These are phyloP conservation scores for Chlorops oryzae DNA, from an alignment of 1,140 invertebrate genomes.

Conservation along the genomic window DNA sequence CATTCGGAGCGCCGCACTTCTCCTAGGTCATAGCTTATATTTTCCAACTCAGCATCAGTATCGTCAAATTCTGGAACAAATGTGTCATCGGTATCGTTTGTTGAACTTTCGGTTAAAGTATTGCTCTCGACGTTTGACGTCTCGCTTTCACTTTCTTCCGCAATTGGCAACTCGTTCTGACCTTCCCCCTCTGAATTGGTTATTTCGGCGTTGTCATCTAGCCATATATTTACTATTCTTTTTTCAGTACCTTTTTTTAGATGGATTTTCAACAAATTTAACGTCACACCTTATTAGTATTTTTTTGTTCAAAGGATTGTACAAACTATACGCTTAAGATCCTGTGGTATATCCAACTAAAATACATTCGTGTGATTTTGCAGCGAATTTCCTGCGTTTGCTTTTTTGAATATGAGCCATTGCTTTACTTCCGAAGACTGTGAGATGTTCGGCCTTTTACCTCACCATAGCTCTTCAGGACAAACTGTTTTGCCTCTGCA, in stretches of 20 bases:
- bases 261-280: slow-evolving; percentile 25
- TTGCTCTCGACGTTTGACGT: too few relatives aligned
- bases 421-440: too few relatives aligned
- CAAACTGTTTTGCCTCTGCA: neutral
- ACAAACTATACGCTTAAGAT: too few relatives aligned
- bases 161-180: neutral
- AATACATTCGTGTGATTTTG: too few relatives aligned
- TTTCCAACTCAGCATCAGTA: neutral
- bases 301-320: slow-evolving; percentile 21
- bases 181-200: neutral
- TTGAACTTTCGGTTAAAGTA: too few relatives aligned
- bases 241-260: slow-evolving; percentile 21
- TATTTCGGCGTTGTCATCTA: too few relatives aligned
- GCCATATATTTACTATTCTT: slow-evolving; percentile 28
- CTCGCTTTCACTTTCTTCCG: neutral
- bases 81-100: too few relatives aligned
- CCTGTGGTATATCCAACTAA: too few relatives aligned
- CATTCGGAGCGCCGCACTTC: too few relatives aligned
- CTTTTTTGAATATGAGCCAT: too few relatives aligned
- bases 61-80: neutral
- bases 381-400: too few relatives aligned
- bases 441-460: slow-evolving; percentile 14
- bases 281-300: slow-evolving; percentile 33
- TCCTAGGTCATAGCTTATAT: neutral
- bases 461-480: slow-evolving; percentile 23